Evolutionary conservation across 2,113 vertebrate genomes (phyloP), one percentile per base, ranked within the genome.

Genomic region (Bostrychus sinensis): DNA sequence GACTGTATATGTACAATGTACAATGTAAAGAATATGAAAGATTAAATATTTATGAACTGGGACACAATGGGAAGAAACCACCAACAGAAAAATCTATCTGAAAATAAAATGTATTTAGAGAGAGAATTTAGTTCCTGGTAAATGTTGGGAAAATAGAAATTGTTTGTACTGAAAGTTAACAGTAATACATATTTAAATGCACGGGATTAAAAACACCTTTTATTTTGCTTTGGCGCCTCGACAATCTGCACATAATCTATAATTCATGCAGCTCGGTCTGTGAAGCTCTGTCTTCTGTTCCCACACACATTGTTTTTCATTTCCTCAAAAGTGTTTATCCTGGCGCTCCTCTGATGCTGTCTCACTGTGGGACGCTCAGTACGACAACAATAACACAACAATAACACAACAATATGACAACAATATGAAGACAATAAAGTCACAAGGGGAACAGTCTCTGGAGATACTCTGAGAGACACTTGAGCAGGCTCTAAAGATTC

Each of bases 261-360:
- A 20, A 77, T 80, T 74, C 54, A 83, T 65, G 43, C 65, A 38
- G 56, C 34, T 5, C 8, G 32, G 36, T 70, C 59, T 71, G 50
- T 57, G 43, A 59, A 53, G 42, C 46, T 28, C 22, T 67, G 66
- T 39, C 46, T 59, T 37, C 32, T 34, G 37, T 20, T 34, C 4
- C 13, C n/a, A 22, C 77, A 56, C 13, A 28, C 37, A 25, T 56
- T 66, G 39, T 70, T 62, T 58, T 75, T 80, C 10, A 66, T 75
- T 77, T 71, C 28, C n/a, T 60, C 26, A 30, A 53, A 84, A 58
- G 61, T 50, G 57, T 71, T 70, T 74, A 51, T 42, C 50, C 37
- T 28, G 43, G 71, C 60, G 65, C 78, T 51, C 17, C 36, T 70
- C 22, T 61, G 71, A 28, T 11, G 32, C 66, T 67, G 36, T 55